phyloP scores from a whole-genome alignment of 2,113 vertebrate genomes.

The Dryoscopus gambensis region DNA sequence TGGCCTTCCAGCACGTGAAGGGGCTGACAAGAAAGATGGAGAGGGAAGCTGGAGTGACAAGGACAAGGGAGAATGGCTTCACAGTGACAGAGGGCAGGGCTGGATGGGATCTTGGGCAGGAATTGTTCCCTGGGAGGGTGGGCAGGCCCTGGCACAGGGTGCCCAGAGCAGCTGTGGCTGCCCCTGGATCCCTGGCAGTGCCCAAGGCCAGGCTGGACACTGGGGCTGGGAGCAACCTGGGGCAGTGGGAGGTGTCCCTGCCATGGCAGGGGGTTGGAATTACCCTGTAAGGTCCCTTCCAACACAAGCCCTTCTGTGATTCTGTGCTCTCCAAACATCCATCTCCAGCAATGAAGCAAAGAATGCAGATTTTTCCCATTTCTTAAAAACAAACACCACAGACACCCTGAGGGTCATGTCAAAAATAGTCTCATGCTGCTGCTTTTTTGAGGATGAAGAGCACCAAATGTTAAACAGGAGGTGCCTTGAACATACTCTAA shows the following conservation, averaged over 20 bases:
- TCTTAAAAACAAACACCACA: neutral
- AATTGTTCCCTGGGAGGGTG: too few relatives aligned
- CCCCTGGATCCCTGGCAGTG: too few relatives aligned
- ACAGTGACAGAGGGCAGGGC: neutral
- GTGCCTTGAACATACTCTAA: neutral
- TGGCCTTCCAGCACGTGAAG: neutral
- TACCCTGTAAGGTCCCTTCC: neutral
- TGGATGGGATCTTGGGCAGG: too few relatives aligned
- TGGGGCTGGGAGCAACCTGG: neutral
- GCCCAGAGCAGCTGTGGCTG: too few relatives aligned
- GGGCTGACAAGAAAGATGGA: fast-evolving
- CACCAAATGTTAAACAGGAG: neutral
- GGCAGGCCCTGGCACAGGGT: too few relatives aligned
- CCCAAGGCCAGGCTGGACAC: fast-evolving
- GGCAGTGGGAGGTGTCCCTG: neutral
- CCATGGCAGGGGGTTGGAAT: fast-evolving
- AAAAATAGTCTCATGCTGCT: neutral
- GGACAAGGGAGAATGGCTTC: neutral
- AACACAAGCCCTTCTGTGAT: neutral
- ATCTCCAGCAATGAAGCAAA: neutral
- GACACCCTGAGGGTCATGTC: neutral
- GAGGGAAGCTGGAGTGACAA: neutral
- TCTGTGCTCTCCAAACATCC: neutral
- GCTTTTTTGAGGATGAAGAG: neutral
- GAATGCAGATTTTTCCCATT: neutral